Base-by-base conservation (phyloP, 2,888 invertebrate genomes). In the Scaptomyza caliginosa region DNA sequence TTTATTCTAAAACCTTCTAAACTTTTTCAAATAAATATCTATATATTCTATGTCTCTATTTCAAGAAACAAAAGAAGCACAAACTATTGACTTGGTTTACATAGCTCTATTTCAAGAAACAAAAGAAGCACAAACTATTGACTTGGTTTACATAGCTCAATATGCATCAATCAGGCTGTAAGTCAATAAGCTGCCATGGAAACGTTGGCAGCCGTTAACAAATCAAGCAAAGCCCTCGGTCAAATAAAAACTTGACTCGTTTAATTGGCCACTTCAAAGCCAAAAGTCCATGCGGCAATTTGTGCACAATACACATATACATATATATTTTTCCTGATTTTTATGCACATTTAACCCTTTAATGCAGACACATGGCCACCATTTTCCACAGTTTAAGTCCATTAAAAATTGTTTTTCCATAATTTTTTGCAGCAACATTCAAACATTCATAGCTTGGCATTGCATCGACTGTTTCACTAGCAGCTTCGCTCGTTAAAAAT, bases 391-490 rank as follows among this genome's bases (percentile, higher is more conserved):
- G 79, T 85, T 83, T 79, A 77, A 77, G 77, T 73, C 76, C 83
- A 73, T 83, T 87, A 78, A 86, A 82, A 88, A 88, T 76, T 74
- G 70, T 73, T 77, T 88, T 88, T 77, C 77, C 77, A 83, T 88
- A 86, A 84, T 83, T 85, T 86, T 82, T 71, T 67, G 39, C 55
- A 3, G 42, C 50, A 52, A 54, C 68, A 72, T 65, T 75, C 32
- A 58, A 67, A 74, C 64, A 68, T 68, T 67, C 57, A 69, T 68
- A 74, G 72, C 16, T 42, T 62, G 63, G 16, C 16, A 34, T 34
- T 34, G 8, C 65, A 65, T 60, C 70, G 51, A 55, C 48, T 62
- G 45, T 39, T 50, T 28, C 75, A 62, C 58, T 55, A 67, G 67
- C 51, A 42, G 28, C 30, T 17, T 26, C 62, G 88, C 88, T 84